A percentile compares a stretch with the other conserved stretches of the same genome.
phyloP scores from a whole-genome alignment of 2,888 invertebrate genomes.

The Drosophila mercatorum region DNA sequence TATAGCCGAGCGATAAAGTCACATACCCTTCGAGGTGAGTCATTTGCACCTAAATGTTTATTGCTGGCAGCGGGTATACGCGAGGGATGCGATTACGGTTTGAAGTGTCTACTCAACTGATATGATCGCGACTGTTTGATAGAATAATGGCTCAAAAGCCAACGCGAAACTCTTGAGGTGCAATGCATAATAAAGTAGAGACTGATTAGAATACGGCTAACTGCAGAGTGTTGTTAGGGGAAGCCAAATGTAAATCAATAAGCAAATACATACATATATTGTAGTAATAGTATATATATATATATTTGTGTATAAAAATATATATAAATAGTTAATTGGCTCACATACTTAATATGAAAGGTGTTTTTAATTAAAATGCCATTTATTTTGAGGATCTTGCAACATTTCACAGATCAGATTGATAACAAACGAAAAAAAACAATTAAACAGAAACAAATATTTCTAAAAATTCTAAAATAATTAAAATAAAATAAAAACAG shows the following conservation, averaged over 20 bases:
- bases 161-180: slow-evolving; percentile 13
- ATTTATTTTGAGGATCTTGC: not conserved
- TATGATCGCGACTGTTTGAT: slow-evolving; percentile 41
- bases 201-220: not conserved
- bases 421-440: not conserved
- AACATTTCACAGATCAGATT: not conserved
- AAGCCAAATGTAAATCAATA: not conserved
- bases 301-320: not conserved
- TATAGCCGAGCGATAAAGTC: slow-evolving; percentile 6
- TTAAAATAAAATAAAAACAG: not conserved
- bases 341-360: not conserved
- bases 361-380: not conserved
- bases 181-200: slow-evolving; percentile 6
- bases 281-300: not conserved
- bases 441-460: not conserved
- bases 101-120: slow-evolving; percentile 19
- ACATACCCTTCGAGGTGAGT: slow-evolving; percentile 26
- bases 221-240: not conserved
- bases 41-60: slow-evolving; percentile 55
- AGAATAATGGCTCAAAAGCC: slow-evolving; percentile 6
- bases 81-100: slow-evolving; percentile 20
- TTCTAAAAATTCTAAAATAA: not conserved
- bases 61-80: not conserved
- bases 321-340: not conserved
- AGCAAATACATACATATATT: not conserved